These are phyloP conservation scores for Gerosis bhagava DNA, from an alignment of 2,888 invertebrate genomes.

Conservation along the genomic window DNA sequence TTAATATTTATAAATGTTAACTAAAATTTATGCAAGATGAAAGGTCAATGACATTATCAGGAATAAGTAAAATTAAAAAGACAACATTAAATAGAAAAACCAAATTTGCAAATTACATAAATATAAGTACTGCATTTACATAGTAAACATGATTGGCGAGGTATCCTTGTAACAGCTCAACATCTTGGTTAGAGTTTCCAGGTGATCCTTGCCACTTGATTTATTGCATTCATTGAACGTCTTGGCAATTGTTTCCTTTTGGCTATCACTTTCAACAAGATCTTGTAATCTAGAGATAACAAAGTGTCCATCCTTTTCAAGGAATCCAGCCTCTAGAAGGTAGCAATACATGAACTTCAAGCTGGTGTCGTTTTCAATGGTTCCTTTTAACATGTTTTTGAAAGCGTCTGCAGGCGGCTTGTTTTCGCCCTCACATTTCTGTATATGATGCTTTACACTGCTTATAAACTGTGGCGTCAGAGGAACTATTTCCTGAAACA, in stretches of 20 bases:
- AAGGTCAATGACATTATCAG: too few relatives aligned
- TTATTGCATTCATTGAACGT: background rate
- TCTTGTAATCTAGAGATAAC: background rate
- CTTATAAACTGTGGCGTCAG: background rate
- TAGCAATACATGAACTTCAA: conserved; percentile 1
- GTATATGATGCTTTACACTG: background rate
- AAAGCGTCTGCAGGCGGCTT: background rate
- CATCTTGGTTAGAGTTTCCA: background rate
- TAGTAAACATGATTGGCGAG: background rate
- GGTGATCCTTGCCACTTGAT: background rate
- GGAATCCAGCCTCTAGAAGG: background rate
- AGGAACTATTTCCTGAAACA: background rate
- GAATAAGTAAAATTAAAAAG: too few relatives aligned
- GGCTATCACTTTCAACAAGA: background rate
- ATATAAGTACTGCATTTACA: too few relatives aligned
- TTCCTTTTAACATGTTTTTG: background rate
- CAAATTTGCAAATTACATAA: too few relatives aligned
- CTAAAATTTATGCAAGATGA: too few relatives aligned
- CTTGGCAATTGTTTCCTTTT: background rate
- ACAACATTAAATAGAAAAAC: too few relatives aligned
- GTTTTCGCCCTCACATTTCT: background rate
- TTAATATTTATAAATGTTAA: too few relatives aligned
- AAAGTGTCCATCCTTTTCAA: background rate
- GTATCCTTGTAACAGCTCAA: background rate
- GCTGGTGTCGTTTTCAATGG: background rate